Evolutionary conservation across 2,113 vertebrate species (phyloP).

Genomic region (Pycnonotus jocosus): DNA sequence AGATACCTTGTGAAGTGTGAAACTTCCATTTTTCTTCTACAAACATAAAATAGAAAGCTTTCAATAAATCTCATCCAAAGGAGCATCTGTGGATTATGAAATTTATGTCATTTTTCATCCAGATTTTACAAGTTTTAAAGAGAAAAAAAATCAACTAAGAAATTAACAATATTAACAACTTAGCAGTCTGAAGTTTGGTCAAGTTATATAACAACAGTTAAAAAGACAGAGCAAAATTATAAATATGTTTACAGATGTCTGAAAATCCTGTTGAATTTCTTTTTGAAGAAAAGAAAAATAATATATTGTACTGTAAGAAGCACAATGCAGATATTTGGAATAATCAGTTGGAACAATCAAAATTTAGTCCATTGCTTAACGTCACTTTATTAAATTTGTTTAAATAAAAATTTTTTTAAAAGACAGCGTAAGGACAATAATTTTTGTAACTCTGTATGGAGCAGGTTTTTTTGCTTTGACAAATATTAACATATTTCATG

Average conservation of each 20-base stretch:
- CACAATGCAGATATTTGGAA: background rate
- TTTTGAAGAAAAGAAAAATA: background rate
- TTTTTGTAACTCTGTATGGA: background rate
- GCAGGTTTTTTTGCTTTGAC: background rate
- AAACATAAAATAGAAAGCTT: background rate
- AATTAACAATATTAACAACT: background rate
- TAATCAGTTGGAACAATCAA: background rate
- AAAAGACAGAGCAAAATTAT: background rate
- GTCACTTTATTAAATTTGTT: slow-evolving; percentile 9
- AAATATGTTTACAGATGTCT: background rate
- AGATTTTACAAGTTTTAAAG: background rate
- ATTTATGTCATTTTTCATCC: background rate
- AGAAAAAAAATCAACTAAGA: background rate
- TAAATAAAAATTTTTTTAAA: background rate
- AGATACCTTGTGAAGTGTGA: background rate
- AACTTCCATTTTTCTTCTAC: background rate
- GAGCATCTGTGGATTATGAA: background rate
- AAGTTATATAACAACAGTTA: background rate
- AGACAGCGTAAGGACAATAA: background rate
- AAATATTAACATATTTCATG: background rate
- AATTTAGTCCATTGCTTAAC: background rate
- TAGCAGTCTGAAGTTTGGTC: background rate
- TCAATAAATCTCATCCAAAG: background rate
- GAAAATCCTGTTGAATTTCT: background rate
- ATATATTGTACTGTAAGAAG: background rate